Conservation (phyloP, 2,797 vertebrate species). For the Rhinogobio ventralis region DNA sequence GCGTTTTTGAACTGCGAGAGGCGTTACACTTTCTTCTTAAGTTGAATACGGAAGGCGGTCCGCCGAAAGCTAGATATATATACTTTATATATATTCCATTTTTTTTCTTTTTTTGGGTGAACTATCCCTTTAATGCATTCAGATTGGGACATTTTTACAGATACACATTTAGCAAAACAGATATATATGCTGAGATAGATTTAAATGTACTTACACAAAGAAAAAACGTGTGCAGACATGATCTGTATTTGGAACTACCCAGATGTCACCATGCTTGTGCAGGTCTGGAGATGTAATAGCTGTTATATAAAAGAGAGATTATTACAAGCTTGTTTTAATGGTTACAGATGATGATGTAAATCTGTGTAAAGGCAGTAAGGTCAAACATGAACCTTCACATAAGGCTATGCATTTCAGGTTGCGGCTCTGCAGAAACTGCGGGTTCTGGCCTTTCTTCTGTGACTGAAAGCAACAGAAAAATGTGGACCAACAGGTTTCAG, state of each 20-base stretch:
- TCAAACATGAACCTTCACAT: conserved; percentile 84
- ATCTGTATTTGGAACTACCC: conserved; percentile 91
- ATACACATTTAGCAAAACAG: neutral
- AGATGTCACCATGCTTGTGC: conserved; percentile 93
- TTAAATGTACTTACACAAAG: conserved; percentile 86
- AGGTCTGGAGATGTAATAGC: conserved; percentile 91
- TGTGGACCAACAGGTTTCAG: neutral
- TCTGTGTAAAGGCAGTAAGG: conserved; percentile 8
- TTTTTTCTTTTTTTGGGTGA: too few species aligned
- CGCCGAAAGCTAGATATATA: too few species aligned
- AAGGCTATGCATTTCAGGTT: conserved; percentile 95
- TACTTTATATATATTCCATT: too few species aligned
- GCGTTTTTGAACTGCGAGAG: too few species aligned
- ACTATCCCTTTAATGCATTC: too few species aligned
- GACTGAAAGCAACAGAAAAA: conserved; percentile 71
- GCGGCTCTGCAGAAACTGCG: conserved; percentile 91
- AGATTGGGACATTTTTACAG: neutral
- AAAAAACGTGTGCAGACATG: conserved; percentile 93
- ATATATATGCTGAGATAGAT: neutral
- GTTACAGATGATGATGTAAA: neutral
- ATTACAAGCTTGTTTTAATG: neutral
- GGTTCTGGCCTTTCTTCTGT: conserved; percentile 89
- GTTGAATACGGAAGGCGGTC: too few species aligned
- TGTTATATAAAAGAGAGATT: conserved; percentile 60
- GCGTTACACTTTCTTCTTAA: too few species aligned